These are phyloP conservation scores for Eupithecia insigniata DNA, from an alignment of 2,888 invertebrate species.

Conservation along the genomic window DNA sequence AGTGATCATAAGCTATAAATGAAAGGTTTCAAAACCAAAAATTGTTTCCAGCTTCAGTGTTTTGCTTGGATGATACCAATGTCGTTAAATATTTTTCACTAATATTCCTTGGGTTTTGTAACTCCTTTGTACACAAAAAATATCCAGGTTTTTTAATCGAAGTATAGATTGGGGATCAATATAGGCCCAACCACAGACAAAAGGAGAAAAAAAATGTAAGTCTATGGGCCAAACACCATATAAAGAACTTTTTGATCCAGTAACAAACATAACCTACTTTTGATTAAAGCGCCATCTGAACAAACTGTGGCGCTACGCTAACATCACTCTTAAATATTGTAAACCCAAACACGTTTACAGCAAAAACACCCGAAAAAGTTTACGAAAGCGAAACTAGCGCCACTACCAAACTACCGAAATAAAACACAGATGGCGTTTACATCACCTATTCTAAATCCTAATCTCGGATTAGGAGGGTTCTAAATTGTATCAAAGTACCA, in stretches of 20 bases:
- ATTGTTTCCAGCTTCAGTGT: no score
- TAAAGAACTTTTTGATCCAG: neutral
- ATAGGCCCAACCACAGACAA: neutral
- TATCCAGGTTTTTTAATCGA: no score
- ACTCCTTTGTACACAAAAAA: no score
- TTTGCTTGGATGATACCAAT: no score
- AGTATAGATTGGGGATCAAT: neutral
- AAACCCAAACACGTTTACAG: neutral
- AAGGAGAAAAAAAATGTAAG: no score
- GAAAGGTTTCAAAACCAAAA: no score
- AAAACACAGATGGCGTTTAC: slow-evolving; percentile 41
- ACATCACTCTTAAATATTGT: neutral
- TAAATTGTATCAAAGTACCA: slow-evolving; percentile 74
- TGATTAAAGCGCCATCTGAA: neutral
- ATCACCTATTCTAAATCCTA: slow-evolving; percentile 54
- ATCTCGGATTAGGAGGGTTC: slow-evolving; percentile 72
- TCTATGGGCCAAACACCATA: neutral
- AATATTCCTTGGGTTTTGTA: no score
- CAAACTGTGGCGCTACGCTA: neutral
- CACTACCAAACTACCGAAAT: slow-evolving; percentile 17
- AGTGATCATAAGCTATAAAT: no score
- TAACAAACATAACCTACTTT: neutral
- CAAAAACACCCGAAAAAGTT: neutral
- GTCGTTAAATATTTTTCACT: no score
- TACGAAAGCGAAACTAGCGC: slow-evolving; percentile 30